phyloP scores from a whole-genome alignment of 1,140 invertebrate species.

The Trachymyrmex septentrionalis region DNA sequence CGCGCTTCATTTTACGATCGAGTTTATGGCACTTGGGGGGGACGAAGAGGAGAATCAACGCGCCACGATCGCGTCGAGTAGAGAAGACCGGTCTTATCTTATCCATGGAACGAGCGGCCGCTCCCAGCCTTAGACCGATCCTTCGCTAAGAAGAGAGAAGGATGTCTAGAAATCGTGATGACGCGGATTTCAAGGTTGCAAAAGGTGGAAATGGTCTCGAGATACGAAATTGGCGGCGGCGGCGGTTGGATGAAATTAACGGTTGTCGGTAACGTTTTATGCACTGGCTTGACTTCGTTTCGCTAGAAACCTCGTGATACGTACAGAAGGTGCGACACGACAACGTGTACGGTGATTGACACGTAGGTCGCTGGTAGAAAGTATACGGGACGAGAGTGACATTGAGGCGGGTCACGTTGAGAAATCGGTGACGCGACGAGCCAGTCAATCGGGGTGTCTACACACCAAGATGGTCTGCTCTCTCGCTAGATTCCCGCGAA shows the following conservation, averaged over 20 bases:
- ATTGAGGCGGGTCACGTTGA: slow-evolving; percentile 33
- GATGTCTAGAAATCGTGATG: slow-evolving; percentile 1
- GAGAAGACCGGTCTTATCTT: slow-evolving; percentile 73
- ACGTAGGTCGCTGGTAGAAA: slow-evolving; percentile 40
- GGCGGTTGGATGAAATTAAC: not conserved
- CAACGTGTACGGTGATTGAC: slow-evolving; percentile 12
- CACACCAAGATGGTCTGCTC: slow-evolving; percentile 41
- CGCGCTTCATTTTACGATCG: slow-evolving; percentile 73
- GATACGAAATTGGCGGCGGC: not conserved
- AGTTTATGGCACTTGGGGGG: slow-evolving; percentile 68
- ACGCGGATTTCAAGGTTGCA: not conserved
- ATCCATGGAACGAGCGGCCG: slow-evolving; percentile 67
- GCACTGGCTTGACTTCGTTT: not conserved
- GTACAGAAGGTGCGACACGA: not conserved
- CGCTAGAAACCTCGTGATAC: not conserved
- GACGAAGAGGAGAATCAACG: slow-evolving; percentile 60
- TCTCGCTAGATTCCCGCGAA: slow-evolving; percentile 18
- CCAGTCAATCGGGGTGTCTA: slow-evolving; percentile 54
- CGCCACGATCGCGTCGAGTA: slow-evolving; percentile 49
- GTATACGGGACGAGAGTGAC: not conserved
- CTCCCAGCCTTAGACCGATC: slow-evolving; percentile 46
- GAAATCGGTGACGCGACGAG: slow-evolving; percentile 10
- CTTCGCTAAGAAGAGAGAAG: not conserved
- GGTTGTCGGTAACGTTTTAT: slow-evolving; percentile 16
- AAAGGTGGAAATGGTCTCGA: not conserved